Evolutionary conservation across 2,888 invertebrate species (phyloP), one percentile per base, ranked within the genome.

Genomic region (Microchrysa polita): DNA sequence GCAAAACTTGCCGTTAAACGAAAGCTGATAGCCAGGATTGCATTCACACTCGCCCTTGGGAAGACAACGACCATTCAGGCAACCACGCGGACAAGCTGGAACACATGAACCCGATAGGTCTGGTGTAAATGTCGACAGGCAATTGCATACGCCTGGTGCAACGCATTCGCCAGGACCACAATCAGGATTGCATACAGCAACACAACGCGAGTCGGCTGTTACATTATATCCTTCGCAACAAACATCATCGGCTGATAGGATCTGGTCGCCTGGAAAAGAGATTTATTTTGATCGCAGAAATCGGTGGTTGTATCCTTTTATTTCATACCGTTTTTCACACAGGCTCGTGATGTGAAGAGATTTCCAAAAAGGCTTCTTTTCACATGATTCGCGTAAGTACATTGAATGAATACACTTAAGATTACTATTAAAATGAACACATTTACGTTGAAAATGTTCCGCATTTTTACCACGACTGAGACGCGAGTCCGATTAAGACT

Each of bases 81-180:
- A 90, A 1, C 88, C 88, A 9, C 88, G 86, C 0, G 89, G 90
- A 75, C 90, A 90, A 0, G 88, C 88, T 0, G 89, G 84, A 0
- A 89, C 82, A 77, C 90, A 90, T 73, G 86, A 82, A 1, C 85
- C 86, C 1, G 18, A 42, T 0, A 44, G 5, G 57, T 73, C 60
- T 42, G 48, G 44, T 34, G 73, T 74, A 78, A 53, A 82, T 1
- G 81, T 82, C 2, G 9, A 18, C n/a, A 78, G 55, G 73, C 84
- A 84, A 34, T 59, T 23, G 72, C 84, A 84, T 14, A 71, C 72
- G 27, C 80, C 73, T 0, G 80, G 81, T 1, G 73, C 79, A 1
- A 77, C 48, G 72, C 85, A 85, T 1, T 75, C 67, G 5, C 82
- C 81, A 76, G 80, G 79, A n/a, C 48, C 20, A 67, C 80, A 80